Base-by-base conservation (phyloP, 2,888 invertebrate species). In the Ichneumon xanthorius region DNA sequence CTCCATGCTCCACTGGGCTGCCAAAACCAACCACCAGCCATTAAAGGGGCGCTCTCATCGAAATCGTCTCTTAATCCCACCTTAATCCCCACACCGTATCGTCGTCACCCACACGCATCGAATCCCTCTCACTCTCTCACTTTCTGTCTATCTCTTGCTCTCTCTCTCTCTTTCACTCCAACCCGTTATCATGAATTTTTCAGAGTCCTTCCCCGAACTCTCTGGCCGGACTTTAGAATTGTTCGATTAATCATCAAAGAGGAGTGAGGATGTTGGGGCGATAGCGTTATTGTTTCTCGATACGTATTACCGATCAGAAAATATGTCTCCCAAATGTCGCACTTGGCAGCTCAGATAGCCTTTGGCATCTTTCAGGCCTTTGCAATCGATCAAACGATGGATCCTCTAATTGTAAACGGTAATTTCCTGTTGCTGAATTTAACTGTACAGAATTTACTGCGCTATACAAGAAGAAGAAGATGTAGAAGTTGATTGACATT, bases 1-100 rank as follows among this genome's bases (percentile, higher is more conserved):
- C 95, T 93, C 93, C 93, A 93, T 93, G 94, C 95, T 95, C 96
- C 92, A 95, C 93, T 93, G 92, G 94, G 93, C 94, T 93, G 93
- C 93, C 94, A 94, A 94, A 93, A 94, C 92, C 93, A 93, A 94
- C 93, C 94, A 94, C 93, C 94, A 94, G 92, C 93, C 93, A 93
- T 94, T 94, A 94, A 94, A 94, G 93, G 94, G 93, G 93, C 93
- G 93, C 92, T 92, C 92, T 90, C 89, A 89, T 89, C 86, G 87
- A 89, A 85, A 88, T 89, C 84, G 83, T 88, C 84, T 88, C 75
- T 82, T 82, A 86, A 87, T 88, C 87, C 87, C 88, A 88, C 88
- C 87, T 86, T 84, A 84, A 84, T 82, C 84, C 87, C 87, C 86
- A 87, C 84, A 86, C 84, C 85, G 84, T 88, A 68, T 88, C 72